Percentiles rank a stretch among this genome's conserved stretches.
These are phyloP conservation scores for Hirtodrosophila trivittata DNA, from an alignment of 2,888 invertebrate species.

Conservation along the genomic window DNA sequence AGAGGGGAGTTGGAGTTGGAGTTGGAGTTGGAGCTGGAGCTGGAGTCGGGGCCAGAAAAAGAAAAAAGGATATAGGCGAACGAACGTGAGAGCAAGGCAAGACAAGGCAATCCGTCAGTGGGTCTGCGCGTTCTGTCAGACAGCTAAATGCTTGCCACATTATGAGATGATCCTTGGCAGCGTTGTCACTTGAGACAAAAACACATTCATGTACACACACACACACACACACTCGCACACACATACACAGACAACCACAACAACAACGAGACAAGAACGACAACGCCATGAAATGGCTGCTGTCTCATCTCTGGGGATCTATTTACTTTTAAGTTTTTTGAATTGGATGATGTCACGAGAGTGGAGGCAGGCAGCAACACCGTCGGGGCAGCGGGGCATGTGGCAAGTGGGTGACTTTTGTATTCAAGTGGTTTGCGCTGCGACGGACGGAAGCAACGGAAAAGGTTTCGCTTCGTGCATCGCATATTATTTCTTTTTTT, in stretches of 20 bases:
- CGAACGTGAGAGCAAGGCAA: not conserved
- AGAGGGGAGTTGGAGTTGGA: slow-evolving; percentile 1
- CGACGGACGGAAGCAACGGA: slow-evolving; percentile 36
- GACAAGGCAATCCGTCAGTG: slow-evolving; percentile 30
- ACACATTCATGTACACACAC: slow-evolving; percentile 9
- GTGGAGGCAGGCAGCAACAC: not conserved
- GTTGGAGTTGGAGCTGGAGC: not conserved
- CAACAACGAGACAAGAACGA: slow-evolving; percentile 43
- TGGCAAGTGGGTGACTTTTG: slow-evolving; percentile 62
- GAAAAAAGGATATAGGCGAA: slow-evolving; percentile 1
- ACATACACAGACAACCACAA: slow-evolving; percentile 28
- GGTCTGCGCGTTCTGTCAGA: slow-evolving; percentile 20
- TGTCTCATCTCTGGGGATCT: slow-evolving; percentile 76
- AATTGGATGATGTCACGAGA: slow-evolving; percentile 78
- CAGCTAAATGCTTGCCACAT: slow-evolving; percentile 80
- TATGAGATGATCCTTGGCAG: slow-evolving; percentile 82
- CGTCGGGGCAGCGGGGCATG: slow-evolving; percentile 8
- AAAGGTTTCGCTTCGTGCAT: slow-evolving; percentile 53
- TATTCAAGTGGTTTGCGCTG: slow-evolving; percentile 53
- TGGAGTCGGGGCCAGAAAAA: slow-evolving; percentile 6
- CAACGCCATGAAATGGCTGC: slow-evolving; percentile 44
- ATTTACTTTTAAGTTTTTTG: slow-evolving; percentile 81
- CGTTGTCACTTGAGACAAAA: slow-evolving; percentile 80
- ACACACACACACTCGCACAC: slow-evolving; percentile 7
- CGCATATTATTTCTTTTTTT: slow-evolving; percentile 9